Percentiles rank a stretch among this genome's conserved stretches.
Evolutionary conservation across 2,888 invertebrate genomes (phyloP).

Genomic region (Agrochola lychnidis): DNA sequence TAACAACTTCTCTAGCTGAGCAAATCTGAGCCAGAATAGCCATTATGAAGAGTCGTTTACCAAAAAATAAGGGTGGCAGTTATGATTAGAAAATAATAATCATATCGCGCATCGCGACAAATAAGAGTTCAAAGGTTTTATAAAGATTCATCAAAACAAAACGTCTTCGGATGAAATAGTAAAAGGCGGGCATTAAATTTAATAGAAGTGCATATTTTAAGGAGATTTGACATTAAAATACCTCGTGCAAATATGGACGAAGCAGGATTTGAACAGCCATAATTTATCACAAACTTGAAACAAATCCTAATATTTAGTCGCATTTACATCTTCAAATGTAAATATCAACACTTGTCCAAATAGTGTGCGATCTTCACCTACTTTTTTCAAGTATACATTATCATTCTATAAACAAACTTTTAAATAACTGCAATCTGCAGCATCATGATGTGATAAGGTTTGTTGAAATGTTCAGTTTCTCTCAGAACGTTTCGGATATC

Average conservation of each 20-base stretch:
- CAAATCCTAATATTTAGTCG: conserved; percentile 14
- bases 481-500: conserved; percentile 65
- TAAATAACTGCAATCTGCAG: conserved; percentile 14
- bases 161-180: neutral
- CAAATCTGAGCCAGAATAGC: neutral
- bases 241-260: neutral
- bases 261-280: neutral
- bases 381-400: conserved; percentile 48
- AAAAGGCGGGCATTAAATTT: neutral
- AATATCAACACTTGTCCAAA: conserved; percentile 43
- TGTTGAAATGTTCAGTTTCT: conserved; percentile 50
- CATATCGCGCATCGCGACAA: neutral
- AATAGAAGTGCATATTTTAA: neutral
- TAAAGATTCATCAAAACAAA: neutral
- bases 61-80: neutral
- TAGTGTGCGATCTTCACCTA: conserved; percentile 57
- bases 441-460: conserved; percentile 42
- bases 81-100: neutral
- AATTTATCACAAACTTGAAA: conserved; percentile 23
- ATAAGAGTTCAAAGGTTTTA: neutral
- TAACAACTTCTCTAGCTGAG: neutral
- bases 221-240: neutral
- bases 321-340: conserved; percentile 31
- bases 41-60: neutral
- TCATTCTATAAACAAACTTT: conserved; percentile 36